Base-by-base conservation (phyloP, 2,113 vertebrate species). In the Phyllostomus discolor region DNA sequence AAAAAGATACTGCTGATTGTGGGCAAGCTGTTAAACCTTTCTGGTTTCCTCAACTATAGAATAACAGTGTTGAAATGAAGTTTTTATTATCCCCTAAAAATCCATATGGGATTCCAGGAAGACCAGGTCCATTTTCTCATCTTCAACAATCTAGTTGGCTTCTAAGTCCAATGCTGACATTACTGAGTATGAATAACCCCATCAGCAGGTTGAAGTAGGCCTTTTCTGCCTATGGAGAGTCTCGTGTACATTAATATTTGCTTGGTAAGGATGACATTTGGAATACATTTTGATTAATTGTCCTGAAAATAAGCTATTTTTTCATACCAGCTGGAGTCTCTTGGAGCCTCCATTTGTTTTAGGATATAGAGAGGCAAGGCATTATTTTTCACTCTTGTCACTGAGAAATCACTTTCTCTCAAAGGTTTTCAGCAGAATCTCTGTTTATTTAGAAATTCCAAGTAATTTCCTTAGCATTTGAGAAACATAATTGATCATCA, bases 201-300 rank as follows among this genome's bases (percentile, higher is more conserved):
- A 50, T 64, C 38, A 33, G 46, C 28, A 54, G 70, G 50, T 6
- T 81, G 57, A 88, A 85, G 31, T 31, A 94, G 80, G 84, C 35
- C 7, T 81, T 19, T 84, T 46, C 52, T 94, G 38, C n/a, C 52
- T 91, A 15, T 76, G 66, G 48, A 14, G n/a, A 89, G 43, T 76
- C 64, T 87, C 11, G 17, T 67, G 41, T 66, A 46, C 46, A 79
- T 82, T 95, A 87, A 64, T 89, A 95, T 95, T 95, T 87, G 78
- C n/a, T 90, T 38, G 62, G 22, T 70, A 87, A 33, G 50, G 48
- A 52, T 94, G 88, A 92, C 73, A 92, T 96, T 96, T 94, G 90
- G 85, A 46, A 76, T 87, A 24, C 41, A 73, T 94, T 94, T 94
- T 92, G 79, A 94, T 96, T 86, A 95, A 92, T 95, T 62, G 82